Conservation (phyloP, 2,113 vertebrate genomes). For the Lophochroa leadbeateri region DNA sequence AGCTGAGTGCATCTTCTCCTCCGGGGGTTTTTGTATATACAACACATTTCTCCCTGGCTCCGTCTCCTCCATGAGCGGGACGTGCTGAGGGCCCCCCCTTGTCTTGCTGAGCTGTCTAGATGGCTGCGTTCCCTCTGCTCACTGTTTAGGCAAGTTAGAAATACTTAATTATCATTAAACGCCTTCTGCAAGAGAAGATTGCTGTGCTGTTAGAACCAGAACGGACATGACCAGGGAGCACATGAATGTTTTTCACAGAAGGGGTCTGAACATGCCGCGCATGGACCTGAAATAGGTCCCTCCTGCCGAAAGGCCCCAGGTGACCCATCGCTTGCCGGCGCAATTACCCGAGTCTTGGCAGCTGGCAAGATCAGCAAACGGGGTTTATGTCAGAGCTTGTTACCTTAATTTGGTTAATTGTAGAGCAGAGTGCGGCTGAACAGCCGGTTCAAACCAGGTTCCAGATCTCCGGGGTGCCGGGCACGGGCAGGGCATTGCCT, state of each 20-base stretch:
- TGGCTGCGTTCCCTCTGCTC: background rate
- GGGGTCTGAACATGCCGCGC: background rate
- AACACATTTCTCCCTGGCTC: background rate
- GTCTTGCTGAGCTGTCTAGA: background rate
- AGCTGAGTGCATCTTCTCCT: background rate
- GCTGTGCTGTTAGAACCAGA: background rate
- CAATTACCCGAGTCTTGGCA: constrained; percentile 26
- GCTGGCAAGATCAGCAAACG: constrained; percentile 1
- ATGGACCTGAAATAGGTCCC: background rate
- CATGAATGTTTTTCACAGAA: background rate
- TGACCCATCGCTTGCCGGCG: background rate
- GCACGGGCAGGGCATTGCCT: background rate
- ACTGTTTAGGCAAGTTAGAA: background rate
- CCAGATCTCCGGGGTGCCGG: background rate
- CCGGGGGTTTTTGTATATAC: background rate
- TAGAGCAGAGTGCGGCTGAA: constrained; percentile 20
- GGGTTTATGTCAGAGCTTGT: constrained; percentile 59
- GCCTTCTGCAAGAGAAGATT: background rate
- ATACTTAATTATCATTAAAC: background rate
- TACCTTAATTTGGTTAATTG: constrained; percentile 69
- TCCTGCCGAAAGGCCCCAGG: constrained; percentile 4
- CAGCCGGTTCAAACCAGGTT: constrained; percentile 28
- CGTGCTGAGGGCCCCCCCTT: rapidly evolving
- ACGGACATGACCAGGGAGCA: background rate
- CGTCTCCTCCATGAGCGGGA: background rate